phyloP scores from a whole-genome alignment of 2,888 invertebrate species.

The Meganola albula region DNA sequence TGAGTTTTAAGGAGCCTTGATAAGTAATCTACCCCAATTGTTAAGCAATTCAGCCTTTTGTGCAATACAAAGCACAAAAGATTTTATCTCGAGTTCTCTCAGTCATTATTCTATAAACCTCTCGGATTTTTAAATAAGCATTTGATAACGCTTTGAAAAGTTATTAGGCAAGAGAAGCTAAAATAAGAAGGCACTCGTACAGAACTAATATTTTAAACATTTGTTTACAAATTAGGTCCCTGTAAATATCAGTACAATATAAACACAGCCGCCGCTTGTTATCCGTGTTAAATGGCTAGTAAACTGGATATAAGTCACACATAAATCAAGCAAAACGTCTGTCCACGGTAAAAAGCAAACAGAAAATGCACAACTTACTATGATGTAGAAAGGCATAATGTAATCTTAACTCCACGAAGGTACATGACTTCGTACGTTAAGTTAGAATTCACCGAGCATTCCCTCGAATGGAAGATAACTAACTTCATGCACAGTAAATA shows the following conservation, averaged over 20 bases:
- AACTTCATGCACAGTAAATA: slow-evolving; percentile 16
- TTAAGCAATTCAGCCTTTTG: slow-evolving; percentile 44
- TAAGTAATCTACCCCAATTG: slow-evolving; percentile 37
- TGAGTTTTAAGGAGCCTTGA: slow-evolving; percentile 35
- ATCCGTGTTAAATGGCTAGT: too few species aligned
- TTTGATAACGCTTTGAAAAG: slow-evolving; percentile 32
- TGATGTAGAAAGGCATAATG: slow-evolving; percentile 27
- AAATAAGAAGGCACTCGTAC: too few species aligned
- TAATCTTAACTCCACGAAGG: slow-evolving; percentile 26
- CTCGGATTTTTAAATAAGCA: slow-evolving; percentile 37
- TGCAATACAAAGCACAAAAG: slow-evolving; percentile 45
- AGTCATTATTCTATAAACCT: slow-evolving; percentile 42
- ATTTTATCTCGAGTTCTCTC: slow-evolving; percentile 41
- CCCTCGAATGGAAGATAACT: slow-evolving; percentile 6
- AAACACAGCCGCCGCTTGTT: too few species aligned
- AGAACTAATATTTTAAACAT: too few species aligned
- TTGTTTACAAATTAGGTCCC: too few species aligned
- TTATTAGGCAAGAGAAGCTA: too few species aligned
- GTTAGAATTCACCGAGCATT: slow-evolving; percentile 18
- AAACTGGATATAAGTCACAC: too few species aligned
- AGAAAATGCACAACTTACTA: slow-evolving; percentile 32
- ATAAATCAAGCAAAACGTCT: too few species aligned
- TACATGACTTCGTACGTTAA: too few species aligned
- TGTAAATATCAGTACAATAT: too few species aligned
- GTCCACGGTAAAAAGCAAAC: too few species aligned